Evolutionary conservation across 2,797 vertebrate species (phyloP).

Genomic region (Amphiprion clarkii): DNA sequence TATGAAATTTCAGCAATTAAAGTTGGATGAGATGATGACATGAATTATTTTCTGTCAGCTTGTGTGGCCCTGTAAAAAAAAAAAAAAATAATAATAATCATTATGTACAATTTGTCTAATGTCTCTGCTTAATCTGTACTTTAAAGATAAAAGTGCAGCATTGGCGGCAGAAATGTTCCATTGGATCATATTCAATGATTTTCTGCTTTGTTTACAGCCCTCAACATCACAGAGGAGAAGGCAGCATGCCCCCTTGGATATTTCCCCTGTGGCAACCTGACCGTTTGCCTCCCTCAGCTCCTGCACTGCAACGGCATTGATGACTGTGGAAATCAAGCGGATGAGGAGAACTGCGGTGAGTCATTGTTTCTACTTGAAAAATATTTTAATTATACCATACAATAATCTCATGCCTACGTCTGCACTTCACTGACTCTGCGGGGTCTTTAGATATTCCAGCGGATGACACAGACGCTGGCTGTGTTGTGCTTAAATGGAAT

Average conservation of each 20-base stretch:
- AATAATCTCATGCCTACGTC: neutral
- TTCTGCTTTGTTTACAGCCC: constrained; percentile 75
- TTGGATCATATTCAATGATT: constrained; percentile 25
- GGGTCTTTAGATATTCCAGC: neutral
- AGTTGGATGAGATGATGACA: neutral
- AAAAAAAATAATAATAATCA: too few species aligned
- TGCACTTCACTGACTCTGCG: neutral
- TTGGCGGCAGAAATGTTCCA: neutral
- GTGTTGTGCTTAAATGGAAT: neutral
- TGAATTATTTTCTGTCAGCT: neutral
- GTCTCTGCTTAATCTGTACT: neutral
- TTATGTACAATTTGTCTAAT: neutral
- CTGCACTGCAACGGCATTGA: constrained; percentile 95
- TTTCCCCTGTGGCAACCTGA: constrained; percentile 95
- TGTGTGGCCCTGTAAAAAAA: neutral
- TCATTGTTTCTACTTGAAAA: constrained; percentile 15
- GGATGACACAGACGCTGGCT: too few species aligned
- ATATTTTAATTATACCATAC: neutral
- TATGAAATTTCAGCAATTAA: constrained; percentile 4
- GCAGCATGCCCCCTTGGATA: constrained; percentile 90
- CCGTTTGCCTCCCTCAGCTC: constrained; percentile 91
- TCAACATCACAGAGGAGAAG: constrained; percentile 83
- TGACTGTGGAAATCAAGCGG: constrained; percentile 93
- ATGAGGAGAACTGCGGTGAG: constrained; percentile 96
- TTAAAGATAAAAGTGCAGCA: too few species aligned